These are phyloP conservation scores for Lanius collurio DNA, from an alignment of 2,113 vertebrate species.

Conservation along the genomic window DNA sequence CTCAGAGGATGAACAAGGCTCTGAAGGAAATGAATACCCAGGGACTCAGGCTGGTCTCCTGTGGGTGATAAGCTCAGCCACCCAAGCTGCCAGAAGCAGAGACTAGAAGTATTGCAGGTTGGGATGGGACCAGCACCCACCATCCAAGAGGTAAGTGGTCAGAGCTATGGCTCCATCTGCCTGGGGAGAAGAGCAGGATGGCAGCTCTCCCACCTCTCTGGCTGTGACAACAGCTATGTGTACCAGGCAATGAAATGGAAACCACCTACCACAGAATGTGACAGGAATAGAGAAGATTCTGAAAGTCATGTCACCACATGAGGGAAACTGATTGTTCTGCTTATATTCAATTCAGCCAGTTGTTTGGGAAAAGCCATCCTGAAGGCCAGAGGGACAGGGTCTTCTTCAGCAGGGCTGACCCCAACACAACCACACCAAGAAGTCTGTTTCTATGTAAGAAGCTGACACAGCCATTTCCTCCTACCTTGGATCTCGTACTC, in stretches of 20 bases:
- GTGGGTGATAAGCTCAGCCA: not conserved
- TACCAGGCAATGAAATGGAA: not conserved
- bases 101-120: not conserved
- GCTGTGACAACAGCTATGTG: not conserved
- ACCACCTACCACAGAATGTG: not conserved
- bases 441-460: not conserved
- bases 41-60: not conserved
- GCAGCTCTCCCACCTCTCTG: not conserved
- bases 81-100: not conserved
- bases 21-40: not conserved
- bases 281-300: not conserved
- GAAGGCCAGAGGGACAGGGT: not conserved
- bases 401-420: not conserved
- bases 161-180: not conserved
- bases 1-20: not conserved
- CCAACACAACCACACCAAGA: not conserved
- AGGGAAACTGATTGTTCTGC: not conserved
- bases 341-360: not conserved
- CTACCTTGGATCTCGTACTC: conserved; percentile 90
- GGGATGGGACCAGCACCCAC: not conserved
- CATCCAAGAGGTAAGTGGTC: not conserved
- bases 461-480: not conserved
- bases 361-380: not conserved
- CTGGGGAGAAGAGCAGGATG: not conserved
- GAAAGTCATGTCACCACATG: not conserved